Evolutionary conservation across 2,113 vertebrate genomes (phyloP).

Genomic region (Phrynosoma blainvillii): DNA sequence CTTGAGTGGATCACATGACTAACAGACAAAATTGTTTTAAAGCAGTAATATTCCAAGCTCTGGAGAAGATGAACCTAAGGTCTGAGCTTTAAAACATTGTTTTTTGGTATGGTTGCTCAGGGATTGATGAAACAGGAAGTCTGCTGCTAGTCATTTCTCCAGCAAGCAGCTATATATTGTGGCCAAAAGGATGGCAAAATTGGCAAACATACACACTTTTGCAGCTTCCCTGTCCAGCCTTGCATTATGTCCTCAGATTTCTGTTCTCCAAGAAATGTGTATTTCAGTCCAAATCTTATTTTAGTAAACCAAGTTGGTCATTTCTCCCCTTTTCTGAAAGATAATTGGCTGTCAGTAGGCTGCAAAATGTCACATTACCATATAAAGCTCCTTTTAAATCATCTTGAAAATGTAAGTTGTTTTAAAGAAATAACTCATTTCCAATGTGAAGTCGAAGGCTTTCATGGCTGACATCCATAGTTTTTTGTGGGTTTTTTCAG

Average conservation of each 20-base stretch:
- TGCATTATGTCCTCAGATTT: slow-evolving; percentile 9
- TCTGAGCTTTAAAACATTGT: too few relatives aligned
- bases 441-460: too few relatives aligned
- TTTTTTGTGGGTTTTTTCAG: too few relatives aligned
- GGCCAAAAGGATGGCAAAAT: not conserved
- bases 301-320: slow-evolving; percentile 36
- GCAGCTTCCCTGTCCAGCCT: not conserved
- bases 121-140: not conserved
- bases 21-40: too few relatives aligned
- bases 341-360: slow-evolving; percentile 57
- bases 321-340: slow-evolving; percentile 44
- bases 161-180: not conserved
- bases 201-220: not conserved
- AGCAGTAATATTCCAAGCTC: too few relatives aligned
- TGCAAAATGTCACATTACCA: slow-evolving; percentile 72
- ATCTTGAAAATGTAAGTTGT: slow-evolving; percentile 46
- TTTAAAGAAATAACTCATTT: too few relatives aligned
- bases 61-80: too few relatives aligned
- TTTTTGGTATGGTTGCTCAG: not conserved
- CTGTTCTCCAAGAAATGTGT: slow-evolving; percentile 31
- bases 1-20: too few relatives aligned
- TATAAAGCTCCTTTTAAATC: slow-evolving; percentile 63
- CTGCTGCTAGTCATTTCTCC: not conserved
- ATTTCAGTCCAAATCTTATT: slow-evolving; percentile 51
- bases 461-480: too few relatives aligned